Conservation (phyloP, 2,888 invertebrate genomes). For the Xanthia icteritia region DNA sequence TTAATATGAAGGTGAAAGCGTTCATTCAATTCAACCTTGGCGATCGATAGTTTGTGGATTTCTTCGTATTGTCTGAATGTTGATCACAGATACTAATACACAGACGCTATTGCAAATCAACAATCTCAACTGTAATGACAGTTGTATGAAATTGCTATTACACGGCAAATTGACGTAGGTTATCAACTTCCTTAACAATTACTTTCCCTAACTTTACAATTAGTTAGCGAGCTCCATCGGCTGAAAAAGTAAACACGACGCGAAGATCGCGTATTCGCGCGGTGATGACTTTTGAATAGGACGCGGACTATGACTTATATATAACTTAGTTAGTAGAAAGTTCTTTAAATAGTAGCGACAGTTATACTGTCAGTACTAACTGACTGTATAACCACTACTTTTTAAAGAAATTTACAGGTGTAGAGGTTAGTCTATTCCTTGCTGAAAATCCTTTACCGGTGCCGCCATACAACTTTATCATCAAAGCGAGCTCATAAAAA, state of each 20-base stretch:
- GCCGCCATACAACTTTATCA: constrained; percentile 22
- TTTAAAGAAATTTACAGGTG: background rate
- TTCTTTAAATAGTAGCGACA: too few species aligned
- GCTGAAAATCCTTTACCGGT: constrained; percentile 8
- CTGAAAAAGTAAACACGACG: background rate
- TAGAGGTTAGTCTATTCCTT: constrained; percentile 8
- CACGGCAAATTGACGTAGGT: too few species aligned
- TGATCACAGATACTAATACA: background rate
- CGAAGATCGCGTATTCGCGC: too few species aligned
- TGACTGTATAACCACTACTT: too few species aligned
- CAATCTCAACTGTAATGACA: background rate
- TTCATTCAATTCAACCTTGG: background rate
- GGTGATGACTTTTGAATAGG: too few species aligned
- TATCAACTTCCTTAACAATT: background rate
- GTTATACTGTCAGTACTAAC: background rate
- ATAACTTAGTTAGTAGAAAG: background rate
- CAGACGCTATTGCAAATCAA: background rate
- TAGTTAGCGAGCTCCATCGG: background rate
- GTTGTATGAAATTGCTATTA: background rate
- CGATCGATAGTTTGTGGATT: background rate
- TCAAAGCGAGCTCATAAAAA: constrained; percentile 51
- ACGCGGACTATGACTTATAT: background rate
- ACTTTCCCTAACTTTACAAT: background rate
- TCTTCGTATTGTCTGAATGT: background rate
- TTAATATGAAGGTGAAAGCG: background rate